Conservation (phyloP, 1,140 invertebrate genomes). For the Melanaphis sacchari region DNA sequence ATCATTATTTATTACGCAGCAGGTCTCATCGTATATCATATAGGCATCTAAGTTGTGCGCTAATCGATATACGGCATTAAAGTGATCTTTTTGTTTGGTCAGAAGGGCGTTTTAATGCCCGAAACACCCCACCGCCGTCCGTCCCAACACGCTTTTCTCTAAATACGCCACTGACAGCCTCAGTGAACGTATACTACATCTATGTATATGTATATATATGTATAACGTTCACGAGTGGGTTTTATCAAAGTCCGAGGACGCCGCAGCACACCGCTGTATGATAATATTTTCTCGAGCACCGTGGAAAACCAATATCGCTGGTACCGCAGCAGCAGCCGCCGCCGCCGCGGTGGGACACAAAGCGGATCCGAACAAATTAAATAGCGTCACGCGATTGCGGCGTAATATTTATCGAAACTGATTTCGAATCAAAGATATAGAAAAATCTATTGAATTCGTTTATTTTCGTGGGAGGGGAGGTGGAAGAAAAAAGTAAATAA, state of each 20-base stretch:
- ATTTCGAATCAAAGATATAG: neutral
- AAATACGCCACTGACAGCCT: neutral
- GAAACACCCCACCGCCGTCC: neutral
- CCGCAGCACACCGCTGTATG: neutral
- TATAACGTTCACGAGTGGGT: neutral
- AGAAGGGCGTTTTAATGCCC: neutral
- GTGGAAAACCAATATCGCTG: neutral
- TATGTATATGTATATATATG: too few species aligned
- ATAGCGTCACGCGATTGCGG: neutral
- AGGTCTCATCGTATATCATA: neutral
- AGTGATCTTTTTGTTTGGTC: neutral
- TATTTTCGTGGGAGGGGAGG: neutral
- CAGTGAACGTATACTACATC: neutral
- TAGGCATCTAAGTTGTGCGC: neutral
- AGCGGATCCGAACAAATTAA: neutral
- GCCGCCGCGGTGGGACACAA: neutral
- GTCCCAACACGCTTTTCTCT: neutral
- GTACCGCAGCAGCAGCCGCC: neutral
- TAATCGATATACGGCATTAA: neutral
- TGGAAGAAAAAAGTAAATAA: too few species aligned
- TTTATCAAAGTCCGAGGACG: neutral
- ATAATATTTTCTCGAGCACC: neutral
- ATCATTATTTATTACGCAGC: conserved; percentile 3
- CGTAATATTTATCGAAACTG: neutral
- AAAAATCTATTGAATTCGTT: conserved; percentile 2